These are phyloP conservation scores for Macaria notata DNA, from an alignment of 2,888 invertebrate species.

Conservation along the genomic window DNA sequence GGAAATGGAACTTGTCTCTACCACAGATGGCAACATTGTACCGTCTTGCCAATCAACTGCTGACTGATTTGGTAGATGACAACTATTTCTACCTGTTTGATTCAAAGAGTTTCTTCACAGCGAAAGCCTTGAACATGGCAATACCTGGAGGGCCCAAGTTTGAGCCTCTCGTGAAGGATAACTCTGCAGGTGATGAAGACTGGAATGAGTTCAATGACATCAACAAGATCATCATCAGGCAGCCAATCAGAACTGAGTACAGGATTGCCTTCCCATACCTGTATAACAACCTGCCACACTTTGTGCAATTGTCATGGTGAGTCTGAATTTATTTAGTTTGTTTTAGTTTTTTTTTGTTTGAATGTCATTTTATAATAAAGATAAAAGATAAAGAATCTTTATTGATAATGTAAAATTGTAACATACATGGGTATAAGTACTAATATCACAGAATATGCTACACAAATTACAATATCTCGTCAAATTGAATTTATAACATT, in stretches of 20 bases:
- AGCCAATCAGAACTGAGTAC: conserved; percentile 99
- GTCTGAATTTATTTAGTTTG: conserved; percentile 41
- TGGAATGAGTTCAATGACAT: conserved; percentile 99
- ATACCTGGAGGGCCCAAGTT: conserved; percentile 99
- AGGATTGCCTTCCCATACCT: conserved; percentile 99
- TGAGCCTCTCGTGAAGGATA: conserved; percentile 99
- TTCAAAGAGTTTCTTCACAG: conserved; percentile 99
- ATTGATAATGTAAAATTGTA: no score
- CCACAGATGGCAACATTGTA: conserved; percentile 99
- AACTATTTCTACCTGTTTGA: conserved; percentile 99
- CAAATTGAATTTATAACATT: no score
- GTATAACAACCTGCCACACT: conserved; percentile 99
- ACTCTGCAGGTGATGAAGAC: conserved; percentile 98
- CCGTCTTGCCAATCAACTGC: conserved; percentile 97
- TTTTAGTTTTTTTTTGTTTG: no score
- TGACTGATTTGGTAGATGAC: conserved; percentile 98
- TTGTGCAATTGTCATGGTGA: conserved; percentile 99
- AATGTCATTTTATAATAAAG: no score
- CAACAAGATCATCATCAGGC: conserved; percentile 99
- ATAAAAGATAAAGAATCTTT: no score
- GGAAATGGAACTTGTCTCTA: conserved; percentile 96
- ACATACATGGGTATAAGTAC: no score
- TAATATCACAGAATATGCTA: no score
- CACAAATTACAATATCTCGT: no score
- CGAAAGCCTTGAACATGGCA: conserved; percentile 99